Conservation (phyloP, 2,113 vertebrate species). For the Chunga burmeisteri region DNA sequence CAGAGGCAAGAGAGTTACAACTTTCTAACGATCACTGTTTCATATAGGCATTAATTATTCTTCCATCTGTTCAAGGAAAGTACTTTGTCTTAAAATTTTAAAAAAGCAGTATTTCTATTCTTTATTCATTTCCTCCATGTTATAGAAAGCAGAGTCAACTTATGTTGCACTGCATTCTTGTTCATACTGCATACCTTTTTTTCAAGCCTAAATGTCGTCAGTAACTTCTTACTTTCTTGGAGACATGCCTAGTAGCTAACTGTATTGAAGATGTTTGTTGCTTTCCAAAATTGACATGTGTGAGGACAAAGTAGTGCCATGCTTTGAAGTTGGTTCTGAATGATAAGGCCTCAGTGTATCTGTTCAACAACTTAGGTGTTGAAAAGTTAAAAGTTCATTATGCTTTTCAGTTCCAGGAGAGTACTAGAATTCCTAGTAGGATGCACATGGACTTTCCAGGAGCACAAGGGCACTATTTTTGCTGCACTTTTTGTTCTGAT, state of each 20-base stretch:
- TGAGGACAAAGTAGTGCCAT: not conserved
- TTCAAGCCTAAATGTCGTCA: not conserved
- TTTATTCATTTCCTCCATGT: not conserved
- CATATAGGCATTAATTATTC: conserved; percentile 10
- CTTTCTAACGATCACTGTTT: not conserved
- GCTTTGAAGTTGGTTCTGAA: not conserved
- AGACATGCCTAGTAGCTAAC: not conserved
- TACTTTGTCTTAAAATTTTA: not conserved
- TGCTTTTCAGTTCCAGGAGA: not conserved
- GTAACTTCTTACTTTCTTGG: not conserved
- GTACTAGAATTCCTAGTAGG: not conserved
- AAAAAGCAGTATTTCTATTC: not conserved
- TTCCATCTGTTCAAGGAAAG: not conserved
- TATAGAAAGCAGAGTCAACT: not conserved
- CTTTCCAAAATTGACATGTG: not conserved
- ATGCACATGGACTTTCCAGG: not conserved
- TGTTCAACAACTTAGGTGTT: not conserved
- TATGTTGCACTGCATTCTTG: not conserved
- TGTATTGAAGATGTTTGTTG: not conserved
- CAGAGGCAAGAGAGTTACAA: not conserved
- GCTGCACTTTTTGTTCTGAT: not conserved
- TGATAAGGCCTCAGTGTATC: not conserved
- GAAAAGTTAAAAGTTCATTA: not conserved
- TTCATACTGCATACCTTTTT: not conserved
- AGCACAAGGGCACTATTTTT: not conserved